These are phyloP conservation scores for Brachypteracias leptosomus DNA, from an alignment of 2,113 vertebrate genomes.

Conservation along the genomic window DNA sequence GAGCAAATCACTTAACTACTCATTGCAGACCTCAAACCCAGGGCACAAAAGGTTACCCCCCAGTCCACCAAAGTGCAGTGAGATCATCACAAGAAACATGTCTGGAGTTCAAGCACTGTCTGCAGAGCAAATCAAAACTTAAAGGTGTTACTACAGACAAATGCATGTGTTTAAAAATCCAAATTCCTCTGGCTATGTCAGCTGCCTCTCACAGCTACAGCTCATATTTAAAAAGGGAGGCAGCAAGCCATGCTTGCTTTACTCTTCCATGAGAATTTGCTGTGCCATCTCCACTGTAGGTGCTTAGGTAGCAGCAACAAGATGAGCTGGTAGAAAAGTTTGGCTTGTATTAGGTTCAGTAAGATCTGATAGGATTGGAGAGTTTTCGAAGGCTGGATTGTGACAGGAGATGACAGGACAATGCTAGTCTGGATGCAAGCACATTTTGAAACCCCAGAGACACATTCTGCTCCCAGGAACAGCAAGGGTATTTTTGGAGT, in stretches of 20 bases:
- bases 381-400: background rate
- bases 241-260: background rate
- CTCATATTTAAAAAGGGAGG: background rate
- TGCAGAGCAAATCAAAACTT: background rate
- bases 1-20: background rate
- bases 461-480: background rate
- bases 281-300: background rate
- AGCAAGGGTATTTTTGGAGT: background rate
- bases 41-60: background rate
- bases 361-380: background rate
- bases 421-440: background rate
- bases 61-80: background rate
- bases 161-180: background rate
- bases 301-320: background rate
- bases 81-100: background rate
- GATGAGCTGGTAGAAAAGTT: background rate
- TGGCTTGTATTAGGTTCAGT: background rate
- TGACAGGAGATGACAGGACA: background rate
- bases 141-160: background rate
- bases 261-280: background rate
- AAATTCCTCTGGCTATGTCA: background rate
- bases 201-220: background rate
- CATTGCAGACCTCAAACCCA: background rate
- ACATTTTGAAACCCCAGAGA: background rate
- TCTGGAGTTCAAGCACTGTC: background rate